Percentiles rank a stretch among this genome's conserved stretches.
Evolutionary conservation across 2,113 vertebrate species (phyloP).

Genomic region (Neolamprologus sp.): DNA sequence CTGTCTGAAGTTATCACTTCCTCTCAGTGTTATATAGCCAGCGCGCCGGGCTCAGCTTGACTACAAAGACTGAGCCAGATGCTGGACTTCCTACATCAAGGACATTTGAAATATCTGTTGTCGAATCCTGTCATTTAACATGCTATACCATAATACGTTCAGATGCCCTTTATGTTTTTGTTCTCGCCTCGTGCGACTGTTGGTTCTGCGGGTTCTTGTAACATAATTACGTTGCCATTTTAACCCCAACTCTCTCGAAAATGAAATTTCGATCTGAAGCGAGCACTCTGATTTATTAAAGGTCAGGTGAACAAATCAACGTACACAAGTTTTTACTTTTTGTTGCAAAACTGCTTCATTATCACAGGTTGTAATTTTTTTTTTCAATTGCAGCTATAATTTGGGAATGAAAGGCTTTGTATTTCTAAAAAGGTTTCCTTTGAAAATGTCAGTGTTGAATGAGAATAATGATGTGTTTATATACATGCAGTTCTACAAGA

Average conservation of each 20-base stretch:
- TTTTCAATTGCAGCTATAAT: neutral
- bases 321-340: neutral
- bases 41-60: neutral
- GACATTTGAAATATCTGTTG: neutral
- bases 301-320: neutral
- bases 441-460: neutral
- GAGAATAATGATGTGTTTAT: neutral
- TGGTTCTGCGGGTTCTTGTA: neutral
- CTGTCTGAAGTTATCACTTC: slow-evolving; percentile 37
- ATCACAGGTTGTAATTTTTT: neutral
- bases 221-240: slow-evolving; percentile 6
- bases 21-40: neutral
- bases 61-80: slow-evolving; percentile 5
- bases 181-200: neutral
- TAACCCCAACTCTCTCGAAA: neutral
- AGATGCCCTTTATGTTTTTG: neutral
- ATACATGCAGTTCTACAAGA: neutral
- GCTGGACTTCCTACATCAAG: neutral
- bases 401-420: neutral
- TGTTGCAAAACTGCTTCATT: neutral
- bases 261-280: slow-evolving; percentile 17
- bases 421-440: neutral
- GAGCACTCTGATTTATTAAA: neutral
- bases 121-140: neutral
- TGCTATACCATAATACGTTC: neutral